A percentile compares a stretch with the other conserved stretches of the same genome.
These are phyloP conservation scores for Suillia variegata DNA, from an alignment of 2,888 invertebrate genomes.

Conservation along the genomic window DNA sequence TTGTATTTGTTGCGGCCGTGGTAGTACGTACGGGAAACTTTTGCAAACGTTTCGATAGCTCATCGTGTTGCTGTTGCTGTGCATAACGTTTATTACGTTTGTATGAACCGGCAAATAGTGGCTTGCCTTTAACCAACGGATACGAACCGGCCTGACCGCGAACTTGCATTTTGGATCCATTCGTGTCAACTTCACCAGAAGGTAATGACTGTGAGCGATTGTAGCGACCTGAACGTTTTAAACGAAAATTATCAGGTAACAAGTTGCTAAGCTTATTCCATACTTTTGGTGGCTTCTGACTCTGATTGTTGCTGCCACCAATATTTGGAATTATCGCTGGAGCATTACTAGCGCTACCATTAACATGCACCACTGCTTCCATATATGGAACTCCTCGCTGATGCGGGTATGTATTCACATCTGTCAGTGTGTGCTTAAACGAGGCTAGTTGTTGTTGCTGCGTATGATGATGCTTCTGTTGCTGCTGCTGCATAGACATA, in stretches of 20 bases:
- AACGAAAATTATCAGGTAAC: conserved; percentile 78
- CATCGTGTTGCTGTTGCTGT: conserved; percentile 37
- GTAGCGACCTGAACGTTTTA: conserved; percentile 39
- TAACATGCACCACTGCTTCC: background rate
- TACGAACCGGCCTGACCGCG: conserved; percentile 44
- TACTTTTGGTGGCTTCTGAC: conserved; percentile 41
- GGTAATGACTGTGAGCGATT: conserved; percentile 84
- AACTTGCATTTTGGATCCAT: conserved; percentile 41
- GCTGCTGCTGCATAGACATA: conserved; percentile 18
- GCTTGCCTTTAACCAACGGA: conserved; percentile 39
- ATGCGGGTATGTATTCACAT: conserved; percentile 33
- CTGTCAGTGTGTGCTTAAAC: conserved; percentile 13
- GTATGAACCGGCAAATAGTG: conserved; percentile 55
- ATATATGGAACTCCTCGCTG: conserved; percentile 31
- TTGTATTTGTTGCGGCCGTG: conserved; percentile 6
- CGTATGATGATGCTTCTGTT: conserved; percentile 28
- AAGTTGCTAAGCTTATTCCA: conserved; percentile 68
- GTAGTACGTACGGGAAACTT: conserved; percentile 47
- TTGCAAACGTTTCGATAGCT: conserved; percentile 44
- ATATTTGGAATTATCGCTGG: background rate
- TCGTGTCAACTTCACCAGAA: conserved; percentile 67
- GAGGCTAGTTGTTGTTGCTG: conserved; percentile 23
- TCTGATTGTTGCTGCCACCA: background rate
- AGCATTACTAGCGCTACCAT: background rate
- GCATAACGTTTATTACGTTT: conserved; percentile 36